Conservation (phyloP, 2,888 invertebrate species). For the Sphaeridia pumilis region DNA sequence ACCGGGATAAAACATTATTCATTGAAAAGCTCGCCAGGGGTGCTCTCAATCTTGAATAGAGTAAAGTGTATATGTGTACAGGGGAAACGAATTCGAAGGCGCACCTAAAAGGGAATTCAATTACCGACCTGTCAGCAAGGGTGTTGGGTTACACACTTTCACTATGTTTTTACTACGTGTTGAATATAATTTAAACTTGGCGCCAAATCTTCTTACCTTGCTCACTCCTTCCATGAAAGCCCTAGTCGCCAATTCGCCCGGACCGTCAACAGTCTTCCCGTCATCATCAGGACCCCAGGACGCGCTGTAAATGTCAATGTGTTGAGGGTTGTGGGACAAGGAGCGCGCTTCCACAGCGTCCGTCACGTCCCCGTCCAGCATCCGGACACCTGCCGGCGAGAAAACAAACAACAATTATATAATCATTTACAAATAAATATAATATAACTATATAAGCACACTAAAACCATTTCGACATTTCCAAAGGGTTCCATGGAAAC, state of each 20-base stretch:
- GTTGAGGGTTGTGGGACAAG: slow-evolving; percentile 83
- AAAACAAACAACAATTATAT: slow-evolving; percentile 15
- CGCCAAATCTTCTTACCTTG: slow-evolving; percentile 61
- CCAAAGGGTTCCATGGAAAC: no score
- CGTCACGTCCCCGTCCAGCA: slow-evolving; percentile 96
- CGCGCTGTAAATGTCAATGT: slow-evolving; percentile 96
- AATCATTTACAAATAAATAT: no score
- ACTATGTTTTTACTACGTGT: not conserved
- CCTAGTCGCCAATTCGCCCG: slow-evolving; percentile 83
- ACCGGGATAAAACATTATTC: not conserved
- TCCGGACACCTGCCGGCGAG: slow-evolving; percentile 64
- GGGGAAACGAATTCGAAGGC: not conserved
- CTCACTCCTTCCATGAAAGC: slow-evolving; percentile 94
- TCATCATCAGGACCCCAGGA: slow-evolving; percentile 85
- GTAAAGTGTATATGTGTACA: not conserved
- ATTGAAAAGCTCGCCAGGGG: not conserved
- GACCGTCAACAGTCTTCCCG: slow-evolving; percentile 95
- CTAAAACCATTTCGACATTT: no score
- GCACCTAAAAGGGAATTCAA: not conserved
- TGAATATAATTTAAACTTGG: no score
- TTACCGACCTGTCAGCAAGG: not conserved
- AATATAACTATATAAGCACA: no score
- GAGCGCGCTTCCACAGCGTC: slow-evolving; percentile 96
- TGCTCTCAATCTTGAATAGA: not conserved
- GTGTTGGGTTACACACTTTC: not conserved